These are phyloP conservation scores for Microchrysa polita DNA, from an alignment of 2,888 invertebrate genomes.

Conservation along the genomic window DNA sequence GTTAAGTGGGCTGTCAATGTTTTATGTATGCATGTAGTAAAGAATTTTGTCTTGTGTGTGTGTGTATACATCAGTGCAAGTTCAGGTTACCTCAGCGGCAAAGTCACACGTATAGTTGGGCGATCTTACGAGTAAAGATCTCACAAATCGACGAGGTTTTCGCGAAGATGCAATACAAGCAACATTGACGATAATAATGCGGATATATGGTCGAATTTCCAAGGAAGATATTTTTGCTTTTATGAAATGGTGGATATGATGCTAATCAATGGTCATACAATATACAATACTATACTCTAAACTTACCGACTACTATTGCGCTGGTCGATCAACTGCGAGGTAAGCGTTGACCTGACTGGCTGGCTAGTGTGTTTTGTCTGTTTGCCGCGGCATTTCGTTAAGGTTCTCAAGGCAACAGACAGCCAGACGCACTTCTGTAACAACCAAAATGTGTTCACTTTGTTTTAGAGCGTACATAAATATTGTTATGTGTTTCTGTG, in stretches of 20 bases:
- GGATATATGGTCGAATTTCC: too few species aligned
- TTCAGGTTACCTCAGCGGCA: background rate
- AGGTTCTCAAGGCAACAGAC: background rate
- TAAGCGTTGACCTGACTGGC: too few species aligned
- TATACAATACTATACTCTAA: background rate
- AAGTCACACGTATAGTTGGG: background rate
- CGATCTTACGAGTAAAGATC: background rate
- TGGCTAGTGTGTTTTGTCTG: too few species aligned
- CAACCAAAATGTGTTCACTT: slow-evolving; percentile 8
- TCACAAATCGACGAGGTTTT: background rate
- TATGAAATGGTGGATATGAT: background rate
- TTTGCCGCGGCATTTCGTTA: too few species aligned
- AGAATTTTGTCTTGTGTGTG: background rate
- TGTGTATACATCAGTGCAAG: too few species aligned
- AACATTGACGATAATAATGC: background rate
- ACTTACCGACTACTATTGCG: background rate
- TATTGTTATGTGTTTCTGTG: background rate
- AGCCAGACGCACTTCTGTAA: background rate
- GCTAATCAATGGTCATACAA: background rate
- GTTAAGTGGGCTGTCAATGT: slow-evolving; percentile 52
- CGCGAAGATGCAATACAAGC: background rate
- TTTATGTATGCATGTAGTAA: background rate
- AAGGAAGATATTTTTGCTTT: slow-evolving; percentile 1
- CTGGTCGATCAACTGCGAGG: too few species aligned
- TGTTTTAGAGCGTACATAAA: slow-evolving; percentile 6